Percentiles rank a stretch among this genome's conserved stretches.
These are phyloP conservation scores for Chrysopa pallens DNA, from an alignment of 1,140 invertebrate species.

Conservation along the genomic window DNA sequence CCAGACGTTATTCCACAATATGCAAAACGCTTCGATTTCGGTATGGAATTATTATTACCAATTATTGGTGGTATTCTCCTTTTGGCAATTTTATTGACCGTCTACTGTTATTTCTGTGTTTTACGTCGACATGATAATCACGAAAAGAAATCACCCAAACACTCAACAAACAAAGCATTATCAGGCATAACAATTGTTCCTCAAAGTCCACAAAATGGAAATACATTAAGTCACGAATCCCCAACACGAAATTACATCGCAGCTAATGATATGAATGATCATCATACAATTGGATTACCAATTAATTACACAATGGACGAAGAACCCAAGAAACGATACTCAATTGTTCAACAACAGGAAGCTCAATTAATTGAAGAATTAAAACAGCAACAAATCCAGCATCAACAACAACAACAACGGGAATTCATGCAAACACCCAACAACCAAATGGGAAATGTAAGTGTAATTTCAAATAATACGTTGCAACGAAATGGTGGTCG, in stretches of 20 bases:
- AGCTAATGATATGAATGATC: conserved; percentile 14
- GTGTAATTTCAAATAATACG: conserved; percentile 22
- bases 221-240: conserved; percentile 9
- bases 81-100: conserved; percentile 18
- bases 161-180: conserved; percentile 15
- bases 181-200: conserved; percentile 22
- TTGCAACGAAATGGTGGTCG: conserved; percentile 22
- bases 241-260: conserved; percentile 12
- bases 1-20: conserved; percentile 14
- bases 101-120: conserved; percentile 28
- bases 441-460: conserved; percentile 15
- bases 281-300: conserved; percentile 22
- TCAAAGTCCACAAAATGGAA: conserved; percentile 3
- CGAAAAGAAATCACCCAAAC: conserved; percentile 14
- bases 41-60: conserved; percentile 23
- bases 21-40: conserved; percentile 13
- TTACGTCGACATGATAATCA: conserved; percentile 13
- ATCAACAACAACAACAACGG: conserved; percentile 12
- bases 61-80: conserved; percentile 23
- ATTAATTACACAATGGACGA: conserved; percentile 21
- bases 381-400: conserved; percentile 16
- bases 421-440: conserved; percentile 9
- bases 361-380: conserved; percentile 22
- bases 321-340: conserved; percentile 23
- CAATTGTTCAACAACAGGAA: conserved; percentile 24